Conservation (phyloP, 2,113 vertebrate species). For the Dinomys branickii region DNA sequence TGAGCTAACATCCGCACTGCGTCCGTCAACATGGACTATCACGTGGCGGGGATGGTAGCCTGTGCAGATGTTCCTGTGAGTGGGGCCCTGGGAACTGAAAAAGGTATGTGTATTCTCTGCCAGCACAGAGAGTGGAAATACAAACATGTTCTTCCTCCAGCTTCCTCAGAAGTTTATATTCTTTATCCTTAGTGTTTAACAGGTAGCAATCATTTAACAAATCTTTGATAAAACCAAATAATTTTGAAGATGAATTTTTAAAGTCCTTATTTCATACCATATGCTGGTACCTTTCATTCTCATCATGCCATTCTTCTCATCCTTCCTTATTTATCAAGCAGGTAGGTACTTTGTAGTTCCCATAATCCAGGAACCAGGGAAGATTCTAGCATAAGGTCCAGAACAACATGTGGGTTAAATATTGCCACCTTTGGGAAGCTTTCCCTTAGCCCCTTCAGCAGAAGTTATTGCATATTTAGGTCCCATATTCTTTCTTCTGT, state of each 20-base stretch:
- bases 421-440: not conserved
- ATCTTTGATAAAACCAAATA: not conserved
- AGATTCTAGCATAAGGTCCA: not conserved
- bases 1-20: not conserved
- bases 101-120: not conserved
- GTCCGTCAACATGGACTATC: not conserved
- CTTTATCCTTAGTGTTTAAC: not conserved
- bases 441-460: not conserved
- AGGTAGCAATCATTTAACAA: not conserved
- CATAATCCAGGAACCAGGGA: not conserved
- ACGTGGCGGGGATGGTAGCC: not conserved
- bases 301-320: conserved; percentile 25
- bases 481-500: not conserved
- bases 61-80: not conserved
- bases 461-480: not conserved
- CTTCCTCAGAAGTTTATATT: not conserved
- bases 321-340: conserved; percentile 49
- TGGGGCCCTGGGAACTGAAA: not conserved
- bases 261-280: not conserved
- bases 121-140: not conserved
- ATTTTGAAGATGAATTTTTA: conserved; percentile 13
- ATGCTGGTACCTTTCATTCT: conserved; percentile 26
- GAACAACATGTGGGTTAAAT: not conserved
- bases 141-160: not conserved
- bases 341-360: conserved; percentile 30